phyloP scores from a whole-genome alignment of 1,140 invertebrate species.

The Megathymus violae region DNA sequence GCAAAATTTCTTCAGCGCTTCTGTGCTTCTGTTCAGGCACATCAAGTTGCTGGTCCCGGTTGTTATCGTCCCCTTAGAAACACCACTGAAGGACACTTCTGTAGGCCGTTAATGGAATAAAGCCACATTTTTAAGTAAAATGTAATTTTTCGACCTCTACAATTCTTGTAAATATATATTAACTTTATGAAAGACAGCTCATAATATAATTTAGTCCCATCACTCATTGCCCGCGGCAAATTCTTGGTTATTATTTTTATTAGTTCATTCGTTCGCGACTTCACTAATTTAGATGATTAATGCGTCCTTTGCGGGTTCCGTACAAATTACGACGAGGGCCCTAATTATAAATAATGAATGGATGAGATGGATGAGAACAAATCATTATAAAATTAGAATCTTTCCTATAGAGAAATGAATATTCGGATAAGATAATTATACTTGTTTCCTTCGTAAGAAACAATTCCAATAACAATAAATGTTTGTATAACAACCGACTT shows the following conservation, averaged over 20 bases:
- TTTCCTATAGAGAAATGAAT: constrained; percentile 1
- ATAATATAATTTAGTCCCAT: not conserved
- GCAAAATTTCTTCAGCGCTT: no score
- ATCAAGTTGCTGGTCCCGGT: no score
- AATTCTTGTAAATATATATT: not conserved
- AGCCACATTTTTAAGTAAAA: no score
- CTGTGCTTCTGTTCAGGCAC: no score
- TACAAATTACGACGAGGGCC: constrained; percentile 31
- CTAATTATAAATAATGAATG: constrained; percentile 52
- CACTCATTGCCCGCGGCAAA: not conserved
- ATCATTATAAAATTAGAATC: constrained; percentile 47
- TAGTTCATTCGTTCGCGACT: constrained; percentile 22
- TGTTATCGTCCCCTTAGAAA: no score
- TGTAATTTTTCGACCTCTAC: no score
- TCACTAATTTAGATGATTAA: constrained; percentile 39
- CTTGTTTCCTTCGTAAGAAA: no score
- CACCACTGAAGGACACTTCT: no score
- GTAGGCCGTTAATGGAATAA: no score
- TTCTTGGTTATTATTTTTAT: constrained; percentile 20
- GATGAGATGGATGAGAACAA: constrained; percentile 44
- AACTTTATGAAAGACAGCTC: not conserved
- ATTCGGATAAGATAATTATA: constrained; percentile 26
- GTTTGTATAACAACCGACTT: no score
- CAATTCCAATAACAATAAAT: no score
- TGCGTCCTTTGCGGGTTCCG: constrained; percentile 35